Base-by-base conservation (phyloP, 2,113 vertebrate species). In the Tamias sibiricus region DNA sequence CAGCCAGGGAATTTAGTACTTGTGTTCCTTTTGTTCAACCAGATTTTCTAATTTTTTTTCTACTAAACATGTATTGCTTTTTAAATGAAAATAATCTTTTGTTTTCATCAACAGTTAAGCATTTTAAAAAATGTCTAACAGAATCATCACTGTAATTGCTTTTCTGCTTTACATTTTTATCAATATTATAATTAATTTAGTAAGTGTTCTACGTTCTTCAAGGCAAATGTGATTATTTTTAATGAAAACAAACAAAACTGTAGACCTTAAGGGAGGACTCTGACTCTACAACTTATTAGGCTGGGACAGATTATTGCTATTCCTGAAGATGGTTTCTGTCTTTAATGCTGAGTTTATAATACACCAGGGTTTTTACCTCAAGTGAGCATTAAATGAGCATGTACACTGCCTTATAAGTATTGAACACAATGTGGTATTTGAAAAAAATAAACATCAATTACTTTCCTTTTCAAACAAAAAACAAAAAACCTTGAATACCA, bases 91-190 rank as follows among this genome's bases (percentile, higher is more conserved):
- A 81, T 37, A 37, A 37, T 62, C 57, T 90, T 66, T 87, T 37
- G 40, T n/a, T 76, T 90, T 75, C 59, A 86, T 74, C 40, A 95
- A 97, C 66, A 82, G 44, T 35, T 87, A 75, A 91, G 35, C 8
- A 81, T 69, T 84, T 90, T 7, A 30, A 42, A 84, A 92, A 97
- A 90, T 40, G 40, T 81, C 40, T 71, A 91, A 71, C 3, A 76
- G 80, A 95, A 64, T 22, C 28, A 88, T 59, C 42, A 82, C 59
- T 49, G 13, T 76, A 81, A 84, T 8, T 81, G 30, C 47, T 72
- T 81, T 92, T 11, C 40, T 94, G 10, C n/a, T 91, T 91, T 77
- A 42, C 6, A 86, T 84, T 72, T 81, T 87, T 69, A 90, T 83
- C 74, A 94, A 44, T 35, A 90, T 90, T 74, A 71, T 35, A 37